These are phyloP conservation scores for Furcifer pardalis DNA, from an alignment of 2,797 vertebrate genomes.

Conservation along the genomic window DNA sequence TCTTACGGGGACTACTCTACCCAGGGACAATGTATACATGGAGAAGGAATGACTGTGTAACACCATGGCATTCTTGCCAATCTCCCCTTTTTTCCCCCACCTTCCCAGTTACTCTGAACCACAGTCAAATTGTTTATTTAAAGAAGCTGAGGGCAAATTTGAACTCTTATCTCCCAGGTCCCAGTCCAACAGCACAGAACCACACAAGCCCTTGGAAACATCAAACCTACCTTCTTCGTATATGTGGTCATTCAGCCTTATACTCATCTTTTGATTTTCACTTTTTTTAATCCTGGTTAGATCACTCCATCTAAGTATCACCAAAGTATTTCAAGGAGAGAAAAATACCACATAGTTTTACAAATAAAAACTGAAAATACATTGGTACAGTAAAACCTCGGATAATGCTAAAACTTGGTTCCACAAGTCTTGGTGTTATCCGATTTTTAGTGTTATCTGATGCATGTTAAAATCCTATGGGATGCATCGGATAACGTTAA, in stretches of 20 bases:
- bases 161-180: not conserved
- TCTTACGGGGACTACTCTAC: not conserved
- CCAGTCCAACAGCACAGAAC: not conserved
- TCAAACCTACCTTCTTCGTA: constrained; percentile 54
- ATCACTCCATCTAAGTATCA: constrained; percentile 46
- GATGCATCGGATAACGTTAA: too few relatives aligned
- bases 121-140: not conserved
- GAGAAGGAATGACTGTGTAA: not conserved
- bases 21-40: not conserved
- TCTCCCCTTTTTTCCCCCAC: not conserved
- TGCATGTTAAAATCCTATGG: too few relatives aligned
- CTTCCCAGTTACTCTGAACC: not conserved
- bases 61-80: not conserved
- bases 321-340: not conserved
- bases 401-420: too few relatives aligned
- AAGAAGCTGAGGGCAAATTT: not conserved
- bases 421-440: too few relatives aligned
- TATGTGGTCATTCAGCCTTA: constrained; percentile 24
- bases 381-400: too few relatives aligned
- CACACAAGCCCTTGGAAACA: not conserved
- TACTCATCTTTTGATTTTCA: constrained; percentile 42
- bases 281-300: constrained; percentile 48
- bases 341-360: not conserved
- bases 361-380: constrained; percentile 13
- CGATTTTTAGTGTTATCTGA: too few relatives aligned